Conservation (phyloP, 2,797 vertebrate species). For the Luscinia luscinia region DNA sequence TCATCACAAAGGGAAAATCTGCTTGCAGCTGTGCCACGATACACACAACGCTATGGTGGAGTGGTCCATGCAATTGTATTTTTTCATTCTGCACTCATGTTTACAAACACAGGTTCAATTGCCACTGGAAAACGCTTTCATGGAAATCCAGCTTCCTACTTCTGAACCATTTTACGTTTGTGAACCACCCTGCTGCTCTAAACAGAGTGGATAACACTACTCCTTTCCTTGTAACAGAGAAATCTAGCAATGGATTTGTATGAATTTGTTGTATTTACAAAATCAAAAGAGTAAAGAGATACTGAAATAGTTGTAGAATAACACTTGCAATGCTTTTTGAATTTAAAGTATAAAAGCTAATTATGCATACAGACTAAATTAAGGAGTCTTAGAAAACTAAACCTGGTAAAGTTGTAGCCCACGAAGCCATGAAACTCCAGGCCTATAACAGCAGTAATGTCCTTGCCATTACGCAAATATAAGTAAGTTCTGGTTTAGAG, state of each 20-base stretch:
- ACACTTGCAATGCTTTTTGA: neutral
- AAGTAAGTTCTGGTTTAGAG: neutral
- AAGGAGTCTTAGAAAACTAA: neutral
- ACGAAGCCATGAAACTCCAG: neutral
- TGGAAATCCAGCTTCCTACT: neutral
- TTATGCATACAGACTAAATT: rapidly evolving
- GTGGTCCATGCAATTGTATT: rapidly evolving
- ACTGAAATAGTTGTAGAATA: neutral
- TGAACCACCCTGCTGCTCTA: neutral
- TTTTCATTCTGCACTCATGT: neutral
- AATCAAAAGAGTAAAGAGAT: neutral
- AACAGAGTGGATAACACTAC: rapidly evolving
- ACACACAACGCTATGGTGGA: rapidly evolving
- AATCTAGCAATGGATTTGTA: neutral
- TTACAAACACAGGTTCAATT: neutral
- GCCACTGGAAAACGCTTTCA: rapidly evolving
- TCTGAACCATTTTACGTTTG: neutral
- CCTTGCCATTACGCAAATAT: neutral
- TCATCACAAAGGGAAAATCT: rapidly evolving
- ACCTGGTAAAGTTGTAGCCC: neutral
- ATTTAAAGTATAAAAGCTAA: neutral
- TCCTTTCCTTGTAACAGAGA: neutral
- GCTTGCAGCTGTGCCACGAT: rapidly evolving
- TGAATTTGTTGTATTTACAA: neutral
- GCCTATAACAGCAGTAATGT: neutral